phyloP scores from a whole-genome alignment of 92 coral and sea anemone species.

The Heteractis magnifica region DNA sequence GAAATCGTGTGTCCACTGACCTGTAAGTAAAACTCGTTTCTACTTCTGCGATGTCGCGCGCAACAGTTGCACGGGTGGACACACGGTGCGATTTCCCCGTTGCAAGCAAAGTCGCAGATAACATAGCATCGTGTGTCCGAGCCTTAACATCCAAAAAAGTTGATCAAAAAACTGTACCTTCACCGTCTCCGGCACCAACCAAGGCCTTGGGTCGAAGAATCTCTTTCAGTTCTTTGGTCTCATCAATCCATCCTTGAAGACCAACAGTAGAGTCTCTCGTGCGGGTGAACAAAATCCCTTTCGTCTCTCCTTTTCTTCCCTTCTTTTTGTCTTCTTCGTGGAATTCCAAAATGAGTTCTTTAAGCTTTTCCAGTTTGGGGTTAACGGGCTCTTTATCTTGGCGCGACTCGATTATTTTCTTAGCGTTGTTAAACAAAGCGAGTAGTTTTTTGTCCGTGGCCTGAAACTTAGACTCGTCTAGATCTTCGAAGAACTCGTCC shows the following conservation, averaged over 20 bases:
- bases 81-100: neutral
- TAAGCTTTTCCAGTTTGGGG: conserved; percentile 61
- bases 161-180: conserved; percentile 37
- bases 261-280: conserved; percentile 69
- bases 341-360: conserved; percentile 41
- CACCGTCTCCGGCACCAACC: conserved; percentile 81
- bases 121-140: neutral
- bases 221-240: conserved; percentile 40
- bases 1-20: too few species aligned
- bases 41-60: too few species aligned
- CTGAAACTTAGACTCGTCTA: conserved; percentile 35
- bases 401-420: neutral
- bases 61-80: too few species aligned
- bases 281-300: conserved; percentile 71
- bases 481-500: conserved; percentile 38
- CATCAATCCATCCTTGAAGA: conserved; percentile 68
- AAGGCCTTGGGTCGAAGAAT: conserved; percentile 60
- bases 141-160: neutral
- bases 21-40: too few species aligned
- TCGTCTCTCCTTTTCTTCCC: conserved; percentile 39
- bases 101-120: neutral
- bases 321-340: conserved; percentile 38
- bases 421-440: conserved; percentile 40
- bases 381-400: conserved; percentile 46
- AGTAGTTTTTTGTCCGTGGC: conserved; percentile 42